Evolutionary conservation across 2,113 vertebrate species (phyloP).

Genomic region (Megaleporinus macrocephalus): DNA sequence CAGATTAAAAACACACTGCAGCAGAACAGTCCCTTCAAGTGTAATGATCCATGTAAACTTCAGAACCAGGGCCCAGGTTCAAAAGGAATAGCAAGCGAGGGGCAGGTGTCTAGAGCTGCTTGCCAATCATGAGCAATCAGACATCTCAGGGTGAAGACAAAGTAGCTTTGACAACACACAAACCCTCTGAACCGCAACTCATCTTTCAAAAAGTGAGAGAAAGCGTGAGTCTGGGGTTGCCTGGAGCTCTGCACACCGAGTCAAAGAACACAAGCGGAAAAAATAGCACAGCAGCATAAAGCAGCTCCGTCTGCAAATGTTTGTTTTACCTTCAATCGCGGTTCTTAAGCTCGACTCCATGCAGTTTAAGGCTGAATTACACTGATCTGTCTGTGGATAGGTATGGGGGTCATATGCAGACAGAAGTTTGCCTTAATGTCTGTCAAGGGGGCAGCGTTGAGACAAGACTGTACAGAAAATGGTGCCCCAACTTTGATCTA

Average conservation of each 20-base stretch:
- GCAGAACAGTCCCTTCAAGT: constrained; percentile 2
- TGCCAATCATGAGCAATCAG: constrained; percentile 33
- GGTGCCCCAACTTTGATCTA: no score
- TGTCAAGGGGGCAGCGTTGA: no score
- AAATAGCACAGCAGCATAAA: neutral
- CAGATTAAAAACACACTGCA: neutral
- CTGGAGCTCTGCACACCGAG: neutral
- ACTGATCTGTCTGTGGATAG: no score
- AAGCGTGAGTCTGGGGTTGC: neutral
- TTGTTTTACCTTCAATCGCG: neutral
- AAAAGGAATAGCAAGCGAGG: constrained; percentile 23
- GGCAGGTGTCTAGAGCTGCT: constrained; percentile 27
- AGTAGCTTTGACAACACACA: constrained; percentile 27
- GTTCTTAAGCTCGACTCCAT: no score
- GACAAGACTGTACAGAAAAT: no score
- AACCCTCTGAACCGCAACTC: constrained; percentile 1
- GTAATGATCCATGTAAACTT: constrained; percentile 38
- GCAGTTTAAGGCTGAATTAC: neutral
- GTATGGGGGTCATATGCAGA: no score
- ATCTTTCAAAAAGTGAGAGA: constrained; percentile 12
- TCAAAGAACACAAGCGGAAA: neutral
- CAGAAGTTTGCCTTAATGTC: no score
- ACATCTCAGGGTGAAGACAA: constrained; percentile 15
- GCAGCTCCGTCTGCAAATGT: neutral
- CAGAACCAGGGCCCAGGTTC: constrained; percentile 25